Base-by-base conservation (phyloP, 2,888 invertebrate genomes). In the Elysia crispata region DNA sequence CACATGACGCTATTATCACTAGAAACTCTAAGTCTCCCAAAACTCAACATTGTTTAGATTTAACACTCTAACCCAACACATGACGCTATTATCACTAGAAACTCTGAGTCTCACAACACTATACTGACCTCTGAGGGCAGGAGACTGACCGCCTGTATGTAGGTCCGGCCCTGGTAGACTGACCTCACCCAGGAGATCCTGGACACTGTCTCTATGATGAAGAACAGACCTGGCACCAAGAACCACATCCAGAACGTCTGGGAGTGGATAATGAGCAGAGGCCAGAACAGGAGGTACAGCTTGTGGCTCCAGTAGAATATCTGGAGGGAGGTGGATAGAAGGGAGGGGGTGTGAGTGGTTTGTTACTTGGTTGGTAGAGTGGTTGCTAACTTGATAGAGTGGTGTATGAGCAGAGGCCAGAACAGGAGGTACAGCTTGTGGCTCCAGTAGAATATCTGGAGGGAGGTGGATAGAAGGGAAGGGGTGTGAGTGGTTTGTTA, bases 211-310 rank as follows among this genome's bases (percentile, higher is more conserved):
- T 98, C 98, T 0, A 96, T 92, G 0, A 95, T 85, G 90, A 96
- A 98, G 0, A 97, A 92, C 0, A 95, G 88, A 0, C 96, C 97
- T 0, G 98, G 98, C 1, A 95, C 92, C 50, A 97, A 93, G 91
- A 98, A 97, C 97, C 98, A 98, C 91, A 96, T 97, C 97, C 97
- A 98, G 92, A 97, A 98, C 91, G 96, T 96, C 0, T 97, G 97
- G 0, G 95, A 97, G 91, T 98, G 98, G 80, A 97, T 94, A 67
- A 97, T 94, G 20, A 96, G 93, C 1, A 98, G 92, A 25, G 96
- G 78, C 96, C 96, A 97, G 92, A 97, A 98, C 0, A 96, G 96
- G 1, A 97, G 93, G 92, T 97, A 92, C 82, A 98, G 93, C 50
- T 97, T 93, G 91, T 98, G 98, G 0, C 97, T 96, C 96, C 97